Conservation (phyloP, 1,140 invertebrate species). For the Ceratosolen fusciceps region DNA sequence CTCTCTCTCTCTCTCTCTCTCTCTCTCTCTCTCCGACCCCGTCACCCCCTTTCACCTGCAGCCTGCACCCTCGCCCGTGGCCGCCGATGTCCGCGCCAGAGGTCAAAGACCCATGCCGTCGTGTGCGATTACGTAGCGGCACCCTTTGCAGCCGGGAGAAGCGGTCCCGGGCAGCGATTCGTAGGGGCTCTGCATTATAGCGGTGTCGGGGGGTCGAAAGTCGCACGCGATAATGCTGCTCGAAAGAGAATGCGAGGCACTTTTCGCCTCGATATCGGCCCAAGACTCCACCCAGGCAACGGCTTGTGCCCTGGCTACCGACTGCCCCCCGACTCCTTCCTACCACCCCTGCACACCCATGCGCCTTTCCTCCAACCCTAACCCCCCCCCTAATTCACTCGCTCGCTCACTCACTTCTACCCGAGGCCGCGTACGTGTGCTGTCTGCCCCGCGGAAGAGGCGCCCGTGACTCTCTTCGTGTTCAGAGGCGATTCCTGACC, state of each 20-base stretch:
- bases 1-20: too few species aligned
- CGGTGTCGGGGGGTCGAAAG: not conserved
- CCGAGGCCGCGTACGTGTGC: not conserved
- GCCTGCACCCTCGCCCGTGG: too few species aligned
- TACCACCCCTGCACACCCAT: too few species aligned
- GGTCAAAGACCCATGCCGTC: constrained; percentile 9
- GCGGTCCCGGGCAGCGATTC: constrained; percentile 23
- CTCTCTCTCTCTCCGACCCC: too few species aligned
- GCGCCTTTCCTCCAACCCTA: too few species aligned
- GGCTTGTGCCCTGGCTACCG: constrained; percentile 32
- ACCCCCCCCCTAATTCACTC: too few species aligned
- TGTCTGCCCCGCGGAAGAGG: not conserved
- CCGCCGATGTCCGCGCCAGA: too few species aligned
- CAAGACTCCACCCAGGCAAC: constrained; percentile 12
- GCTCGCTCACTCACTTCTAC: too few species aligned
- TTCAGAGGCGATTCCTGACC: constrained; percentile 8
- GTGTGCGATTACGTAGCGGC: constrained; percentile 25
- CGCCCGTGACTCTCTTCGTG: not conserved
- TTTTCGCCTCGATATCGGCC: constrained; percentile 30
- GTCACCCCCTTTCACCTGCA: too few species aligned
- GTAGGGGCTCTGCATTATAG: not conserved
- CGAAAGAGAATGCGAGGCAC: not conserved
- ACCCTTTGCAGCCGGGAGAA: constrained; percentile 15
- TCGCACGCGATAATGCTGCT: constrained; percentile 42
- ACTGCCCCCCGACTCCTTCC: too few species aligned